phyloP scores from a whole-genome alignment of 2,113 vertebrate species.

The Rhadina sibilatrix region DNA sequence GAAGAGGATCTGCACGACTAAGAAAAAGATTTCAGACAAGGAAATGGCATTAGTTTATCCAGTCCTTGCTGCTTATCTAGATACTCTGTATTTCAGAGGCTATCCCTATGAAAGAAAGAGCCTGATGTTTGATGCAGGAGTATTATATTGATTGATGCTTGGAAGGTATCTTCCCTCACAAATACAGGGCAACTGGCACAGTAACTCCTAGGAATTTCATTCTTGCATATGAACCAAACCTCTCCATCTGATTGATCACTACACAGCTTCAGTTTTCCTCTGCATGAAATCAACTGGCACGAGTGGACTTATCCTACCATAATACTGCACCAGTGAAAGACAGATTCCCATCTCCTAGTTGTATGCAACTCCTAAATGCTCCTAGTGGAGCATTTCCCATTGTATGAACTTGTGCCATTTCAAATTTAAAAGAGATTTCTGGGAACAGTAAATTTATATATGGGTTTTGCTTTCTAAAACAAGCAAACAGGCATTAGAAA shows the following conservation, averaged over 20 bases:
- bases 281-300: background rate
- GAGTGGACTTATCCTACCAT: background rate
- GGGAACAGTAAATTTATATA: background rate
- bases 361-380: background rate
- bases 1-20: background rate
- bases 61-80: background rate
- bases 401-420: background rate
- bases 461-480: background rate
- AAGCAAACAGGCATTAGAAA: background rate
- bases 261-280: background rate
- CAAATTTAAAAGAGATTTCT: background rate
- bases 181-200: background rate
- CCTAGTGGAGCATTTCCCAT: background rate
- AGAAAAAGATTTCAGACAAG: background rate
- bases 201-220: background rate
- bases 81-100: background rate
- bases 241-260: background rate
- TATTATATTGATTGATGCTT: background rate
- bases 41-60: background rate
- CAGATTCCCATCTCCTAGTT: background rate
- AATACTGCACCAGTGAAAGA: background rate
- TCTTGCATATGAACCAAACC: background rate
- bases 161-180: background rate
- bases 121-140: background rate
- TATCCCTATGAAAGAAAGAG: background rate